These are phyloP conservation scores for Saccostrea cuccullata DNA, from an alignment of 1,140 invertebrate species.

Conservation along the genomic window DNA sequence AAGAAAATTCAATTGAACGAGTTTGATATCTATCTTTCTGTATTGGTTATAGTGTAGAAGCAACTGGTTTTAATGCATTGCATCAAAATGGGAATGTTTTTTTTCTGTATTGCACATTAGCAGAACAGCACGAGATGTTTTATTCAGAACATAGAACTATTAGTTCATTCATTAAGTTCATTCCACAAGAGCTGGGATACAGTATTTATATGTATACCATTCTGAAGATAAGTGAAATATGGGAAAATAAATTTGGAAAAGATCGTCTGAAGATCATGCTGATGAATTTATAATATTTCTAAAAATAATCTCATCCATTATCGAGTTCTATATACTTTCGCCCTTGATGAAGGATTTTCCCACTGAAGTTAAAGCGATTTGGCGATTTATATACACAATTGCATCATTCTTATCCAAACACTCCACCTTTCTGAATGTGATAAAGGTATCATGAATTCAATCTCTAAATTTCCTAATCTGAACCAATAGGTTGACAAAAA, in stretches of 20 bases:
- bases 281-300: constrained; percentile 1
- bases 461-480: background rate
- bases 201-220: background rate
- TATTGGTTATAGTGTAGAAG: background rate
- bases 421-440: constrained; percentile 5
- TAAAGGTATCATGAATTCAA: constrained; percentile 24
- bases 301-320: background rate
- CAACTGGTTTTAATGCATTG: background rate
- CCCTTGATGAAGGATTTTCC: background rate
- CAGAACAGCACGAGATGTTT: too few relatives aligned
- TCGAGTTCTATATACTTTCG: background rate
- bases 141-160: too few relatives aligned
- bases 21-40: constrained; percentile 17
- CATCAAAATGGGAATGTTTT: background rate
- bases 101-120: background rate
- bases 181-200: too few relatives aligned
- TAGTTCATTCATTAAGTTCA: too few relatives aligned
- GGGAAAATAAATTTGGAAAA: background rate
- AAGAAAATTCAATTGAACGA: constrained; percentile 31
- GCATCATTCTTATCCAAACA: constrained; percentile 15
- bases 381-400: background rate
- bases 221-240: background rate
- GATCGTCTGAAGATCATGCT: background rate
- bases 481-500: background rate
- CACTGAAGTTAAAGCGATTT: background rate